Evolutionary conservation across 1,140 invertebrate genomes (phyloP).

Genomic region (Pectinophora gossypiella): DNA sequence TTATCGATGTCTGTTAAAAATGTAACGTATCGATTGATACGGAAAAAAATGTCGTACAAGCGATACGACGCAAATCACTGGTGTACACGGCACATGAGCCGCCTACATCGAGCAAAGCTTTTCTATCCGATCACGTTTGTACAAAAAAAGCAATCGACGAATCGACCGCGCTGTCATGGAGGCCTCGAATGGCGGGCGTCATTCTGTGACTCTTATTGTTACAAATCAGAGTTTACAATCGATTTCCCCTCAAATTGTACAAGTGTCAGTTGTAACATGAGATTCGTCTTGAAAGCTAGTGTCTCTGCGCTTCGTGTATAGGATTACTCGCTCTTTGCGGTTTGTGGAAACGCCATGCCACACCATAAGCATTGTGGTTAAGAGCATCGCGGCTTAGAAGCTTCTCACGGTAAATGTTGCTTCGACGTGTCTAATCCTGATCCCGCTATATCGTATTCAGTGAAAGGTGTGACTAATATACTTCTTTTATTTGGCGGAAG

Average conservation of each 20-base stretch:
- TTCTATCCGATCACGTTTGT: constrained; percentile 45
- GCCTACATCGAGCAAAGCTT: constrained; percentile 41
- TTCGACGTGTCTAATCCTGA: constrained; percentile 35
- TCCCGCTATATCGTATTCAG: constrained; percentile 31
- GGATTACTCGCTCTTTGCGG: constrained; percentile 69
- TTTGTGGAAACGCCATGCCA: constrained; percentile 62
- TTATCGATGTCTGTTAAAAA: too few relatives aligned
- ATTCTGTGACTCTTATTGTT: background rate
- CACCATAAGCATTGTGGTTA: constrained; percentile 64
- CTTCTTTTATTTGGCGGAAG: constrained; percentile 1
- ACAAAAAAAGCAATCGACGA: constrained; percentile 68
- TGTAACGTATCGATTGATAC: too few relatives aligned
- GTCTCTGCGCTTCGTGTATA: constrained; percentile 70
- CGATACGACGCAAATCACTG: constrained; percentile 31
- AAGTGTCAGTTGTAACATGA: constrained; percentile 49
- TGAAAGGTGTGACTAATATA: constrained; percentile 11
- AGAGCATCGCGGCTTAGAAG: constrained; percentile 11
- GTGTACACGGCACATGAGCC: constrained; percentile 48
- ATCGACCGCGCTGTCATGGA: constrained; percentile 32
- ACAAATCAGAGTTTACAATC: constrained; percentile 9
- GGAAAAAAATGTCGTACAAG: constrained; percentile 48
- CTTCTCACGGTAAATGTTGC: constrained; percentile 52
- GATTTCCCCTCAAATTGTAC: background rate
- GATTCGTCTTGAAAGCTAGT: constrained; percentile 65
- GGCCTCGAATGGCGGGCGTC: background rate